Base-by-base conservation (phyloP, 2,797 vertebrate genomes). In the Cyprinella venusta region DNA sequence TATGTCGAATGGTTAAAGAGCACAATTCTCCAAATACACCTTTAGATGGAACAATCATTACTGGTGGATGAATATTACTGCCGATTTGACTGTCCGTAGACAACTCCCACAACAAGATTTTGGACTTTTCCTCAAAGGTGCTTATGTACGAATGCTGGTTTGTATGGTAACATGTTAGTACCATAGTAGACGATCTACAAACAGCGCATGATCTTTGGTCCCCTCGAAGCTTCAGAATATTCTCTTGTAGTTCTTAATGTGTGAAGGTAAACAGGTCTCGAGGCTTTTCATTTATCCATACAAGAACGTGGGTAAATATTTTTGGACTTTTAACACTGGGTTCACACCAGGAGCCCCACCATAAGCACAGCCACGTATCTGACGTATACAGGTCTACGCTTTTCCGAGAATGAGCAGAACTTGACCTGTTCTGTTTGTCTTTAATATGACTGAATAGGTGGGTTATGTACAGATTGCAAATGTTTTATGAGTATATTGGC, bases 401-500 rank as follows among this genome's bases (percentile, higher is more conserved):
- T 82, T 78, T 83, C 56, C 77, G 64, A 79, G 84, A 75, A 79
- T 76, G 15, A 82, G 24, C 67, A 86, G 70, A 76, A 74, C 80
- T 65, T 24, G 50, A n/a, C 76, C 21, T 61, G 30, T 67, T 81
- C 74, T 70, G 77, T 63, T 65, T 48, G 26, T 65, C 69, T 70
- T 76, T 21, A 30, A 33, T 86, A 79, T 82, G 67, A 61, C 52
- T 26, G 59, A 83, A 75, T 59, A 36, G 67, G 75, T 71, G 21
- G 65, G 50, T 71, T 76, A 80, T 75, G 65, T 76, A 74, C 76
- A 77, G 65, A 79, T 69, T 82, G 21, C 42, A 64, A 50, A 72
- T 67, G 80, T 65, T 72, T 80, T 42, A 71, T 30, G 26, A 74
- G 50, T 85, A 69, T 75, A 75, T 36, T 75, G 76, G 54, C 38